phyloP scores from a whole-genome alignment of 1,140 invertebrate species.

The Lepidotrigona ventralis region DNA sequence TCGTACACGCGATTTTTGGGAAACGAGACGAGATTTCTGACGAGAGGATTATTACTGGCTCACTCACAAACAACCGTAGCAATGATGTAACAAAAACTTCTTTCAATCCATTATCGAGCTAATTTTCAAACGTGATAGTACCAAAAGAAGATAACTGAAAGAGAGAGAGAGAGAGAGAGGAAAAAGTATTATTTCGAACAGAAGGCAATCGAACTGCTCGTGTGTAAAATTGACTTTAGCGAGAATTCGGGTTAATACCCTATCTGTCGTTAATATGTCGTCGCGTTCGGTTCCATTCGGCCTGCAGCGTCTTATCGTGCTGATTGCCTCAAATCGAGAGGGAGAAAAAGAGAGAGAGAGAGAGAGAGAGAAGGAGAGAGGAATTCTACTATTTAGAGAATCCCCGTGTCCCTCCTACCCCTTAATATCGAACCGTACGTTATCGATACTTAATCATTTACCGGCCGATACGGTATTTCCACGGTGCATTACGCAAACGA shows the following conservation, averaged over 20 bases:
- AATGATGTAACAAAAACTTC: no score
- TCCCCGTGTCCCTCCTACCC: no score
- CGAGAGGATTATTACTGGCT: no score
- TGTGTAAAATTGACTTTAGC: slow-evolving; percentile 24
- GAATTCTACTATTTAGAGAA: neutral
- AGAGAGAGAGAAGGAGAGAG: neutral
- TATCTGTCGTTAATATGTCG: slow-evolving; percentile 24
- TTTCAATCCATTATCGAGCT: neutral
- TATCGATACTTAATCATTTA: slow-evolving; percentile 4
- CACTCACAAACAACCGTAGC: no score
- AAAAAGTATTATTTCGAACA: slow-evolving; percentile 9
- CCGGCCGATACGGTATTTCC: neutral
- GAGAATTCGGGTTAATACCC: slow-evolving; percentile 19
- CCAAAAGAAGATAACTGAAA: neutral
- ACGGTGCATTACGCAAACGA: neutral
- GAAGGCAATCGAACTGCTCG: neutral
- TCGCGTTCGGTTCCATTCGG: neutral
- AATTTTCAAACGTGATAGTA: neutral
- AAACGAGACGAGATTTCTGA: neutral
- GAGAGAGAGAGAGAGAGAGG: no score
- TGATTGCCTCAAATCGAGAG: neutral
- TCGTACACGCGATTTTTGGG: neutral
- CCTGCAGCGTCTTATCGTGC: neutral
- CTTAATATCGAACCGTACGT: neutral
- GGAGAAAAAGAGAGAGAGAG: neutral